Conservation (phyloP, 2,113 vertebrate genomes). For the Vanacampus margaritifer region DNA sequence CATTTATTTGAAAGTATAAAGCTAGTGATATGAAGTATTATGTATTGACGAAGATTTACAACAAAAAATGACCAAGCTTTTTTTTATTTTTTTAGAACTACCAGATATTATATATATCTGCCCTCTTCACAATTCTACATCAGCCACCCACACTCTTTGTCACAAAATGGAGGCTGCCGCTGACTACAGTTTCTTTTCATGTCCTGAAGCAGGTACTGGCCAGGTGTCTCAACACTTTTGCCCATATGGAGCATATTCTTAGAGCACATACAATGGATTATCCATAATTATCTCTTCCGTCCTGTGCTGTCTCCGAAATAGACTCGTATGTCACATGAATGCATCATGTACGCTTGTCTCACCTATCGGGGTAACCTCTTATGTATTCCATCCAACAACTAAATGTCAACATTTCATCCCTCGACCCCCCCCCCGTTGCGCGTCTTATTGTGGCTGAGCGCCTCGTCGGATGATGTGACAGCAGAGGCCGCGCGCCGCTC, state of each 20-base stretch:
- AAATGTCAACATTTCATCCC: not conserved
- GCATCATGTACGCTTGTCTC: not conserved
- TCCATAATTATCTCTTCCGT: not conserved
- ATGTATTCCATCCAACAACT: not conserved
- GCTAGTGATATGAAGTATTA: too few species aligned
- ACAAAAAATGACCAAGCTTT: too few species aligned
- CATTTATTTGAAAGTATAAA: too few species aligned
- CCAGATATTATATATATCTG: too few species aligned
- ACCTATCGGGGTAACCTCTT: not conserved
- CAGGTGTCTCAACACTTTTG: too few species aligned
- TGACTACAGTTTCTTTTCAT: too few species aligned
- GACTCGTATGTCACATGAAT: constrained; percentile 1
- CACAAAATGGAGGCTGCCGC: too few species aligned
- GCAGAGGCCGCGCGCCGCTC: constrained; percentile 17
- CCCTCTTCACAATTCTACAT: too few species aligned
- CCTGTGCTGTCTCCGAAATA: not conserved
- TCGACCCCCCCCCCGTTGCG: not conserved
- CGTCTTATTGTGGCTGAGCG: constrained; percentile 12
- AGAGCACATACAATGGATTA: not conserved
- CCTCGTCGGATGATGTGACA: constrained; percentile 18
- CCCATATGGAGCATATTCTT: not conserved
- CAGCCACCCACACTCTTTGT: too few species aligned
- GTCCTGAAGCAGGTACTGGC: too few species aligned
- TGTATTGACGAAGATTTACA: too few species aligned
- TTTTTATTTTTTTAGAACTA: too few species aligned